Conservation (phyloP, 2,888 invertebrate genomes). For the Cyaniris semiargus region DNA sequence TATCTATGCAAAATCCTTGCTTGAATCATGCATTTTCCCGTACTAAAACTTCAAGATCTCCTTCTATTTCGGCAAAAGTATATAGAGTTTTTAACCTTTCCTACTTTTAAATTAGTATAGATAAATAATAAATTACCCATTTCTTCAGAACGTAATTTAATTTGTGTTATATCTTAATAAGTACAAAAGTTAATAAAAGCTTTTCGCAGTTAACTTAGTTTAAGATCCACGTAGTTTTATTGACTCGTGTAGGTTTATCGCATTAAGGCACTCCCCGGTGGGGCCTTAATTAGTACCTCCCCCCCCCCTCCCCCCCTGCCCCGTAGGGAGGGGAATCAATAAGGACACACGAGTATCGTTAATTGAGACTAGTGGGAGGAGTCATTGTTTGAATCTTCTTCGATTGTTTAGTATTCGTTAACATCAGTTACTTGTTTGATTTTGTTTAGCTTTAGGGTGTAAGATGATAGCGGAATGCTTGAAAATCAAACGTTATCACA, state of each 20-base stretch:
- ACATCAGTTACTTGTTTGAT: background rate
- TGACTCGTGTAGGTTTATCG: background rate
- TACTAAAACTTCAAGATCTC: no score
- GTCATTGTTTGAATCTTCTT: background rate
- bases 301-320: no score
- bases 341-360: constrained; percentile 5
- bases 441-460: background rate
- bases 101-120: no score
- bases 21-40: no score
- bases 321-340: background rate
- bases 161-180: no score
- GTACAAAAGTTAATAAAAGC: background rate
- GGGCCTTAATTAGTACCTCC: background rate
- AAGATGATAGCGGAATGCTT: background rate
- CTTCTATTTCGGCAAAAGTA: no score
- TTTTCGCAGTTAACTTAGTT: background rate
- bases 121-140: no score
- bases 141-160: no score
- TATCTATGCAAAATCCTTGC: no score
- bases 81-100: no score
- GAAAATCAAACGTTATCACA: no score
- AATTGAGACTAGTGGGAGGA: background rate
- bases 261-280: background rate
- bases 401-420: background rate
- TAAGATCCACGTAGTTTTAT: constrained; percentile 6